Base-by-base conservation (phyloP, 92 coral and sea anemone genomes). In the Palythoa grandiflora region DNA sequence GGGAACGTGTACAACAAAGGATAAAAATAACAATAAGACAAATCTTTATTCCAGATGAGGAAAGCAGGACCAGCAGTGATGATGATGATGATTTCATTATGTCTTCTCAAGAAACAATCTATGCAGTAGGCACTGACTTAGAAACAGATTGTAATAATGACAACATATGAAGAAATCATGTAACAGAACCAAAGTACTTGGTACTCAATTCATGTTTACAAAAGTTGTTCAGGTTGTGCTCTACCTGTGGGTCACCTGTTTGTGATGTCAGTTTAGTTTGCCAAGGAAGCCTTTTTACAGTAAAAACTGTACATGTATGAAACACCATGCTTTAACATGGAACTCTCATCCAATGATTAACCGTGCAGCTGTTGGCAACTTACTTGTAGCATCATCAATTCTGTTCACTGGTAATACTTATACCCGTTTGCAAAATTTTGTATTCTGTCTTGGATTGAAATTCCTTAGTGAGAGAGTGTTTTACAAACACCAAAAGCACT, bases 331-430 rank as follows among this genome's bases (percentile, higher is more conserved):
- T 73, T 57, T 80, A n/a, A 68, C 72, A 17, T 93, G 96, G 93
- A 55, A 78, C 74, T 91, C 92, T 47, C 93, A 93, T 78, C 93
- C 96, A 88, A 20, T 88, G 59, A 35, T 91, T 16, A 90, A 88
- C 61, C 73, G 85, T 19, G 78, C 75, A 17, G 87, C 93, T 78
- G 90, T 88, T 35, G 96, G 96, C 36, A 93, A 93, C 79, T 83
- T 90, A 28, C 89, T 91, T 36, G 71, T 86, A 2, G 90, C 89
- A 9, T 88, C 91, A 50, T 83, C 94, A 17, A 93, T 91, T 80
- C 78, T 93, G 72, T 93, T 93, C 75, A 93, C 90, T 72, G 96
- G 96, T 14, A 91, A 93, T 28, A 28, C 28, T 28, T 28, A 6
- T 6, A 52, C 55, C 12, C 12, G 12, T 52, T 52, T 52, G 7